phyloP scores from a whole-genome alignment of 1,140 invertebrate species.

The Proctacanthus coquilletti region DNA sequence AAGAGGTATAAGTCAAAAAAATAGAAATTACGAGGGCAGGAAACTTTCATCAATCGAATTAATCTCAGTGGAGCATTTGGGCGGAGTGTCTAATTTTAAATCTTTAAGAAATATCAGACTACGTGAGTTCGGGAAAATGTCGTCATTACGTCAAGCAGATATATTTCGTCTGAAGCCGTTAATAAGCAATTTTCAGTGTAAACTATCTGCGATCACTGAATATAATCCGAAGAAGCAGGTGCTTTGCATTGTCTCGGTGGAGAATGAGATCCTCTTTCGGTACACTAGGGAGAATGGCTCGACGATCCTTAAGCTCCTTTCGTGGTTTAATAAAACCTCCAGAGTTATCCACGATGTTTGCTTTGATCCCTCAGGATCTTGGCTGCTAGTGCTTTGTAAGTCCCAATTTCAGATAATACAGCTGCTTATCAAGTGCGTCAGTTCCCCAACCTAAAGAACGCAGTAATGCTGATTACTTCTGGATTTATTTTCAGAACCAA shows the following conservation, averaged over 20 bases:
- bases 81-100: too few relatives aligned
- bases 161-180: slow-evolving; percentile 25
- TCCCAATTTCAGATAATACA: slow-evolving; percentile 6
- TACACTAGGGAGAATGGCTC: slow-evolving; percentile 24
- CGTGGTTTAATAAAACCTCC: slow-evolving; percentile 44
- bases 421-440: background rate
- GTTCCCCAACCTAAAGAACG: background rate
- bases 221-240: slow-evolving; percentile 21
- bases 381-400: slow-evolving; percentile 46
- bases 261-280: slow-evolving; percentile 27
- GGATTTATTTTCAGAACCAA: too few relatives aligned
- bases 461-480: background rate
- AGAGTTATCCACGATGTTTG: slow-evolving; percentile 46
- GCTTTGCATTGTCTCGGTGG: slow-evolving; percentile 23
- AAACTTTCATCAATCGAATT: too few relatives aligned
- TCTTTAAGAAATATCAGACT: too few relatives aligned
- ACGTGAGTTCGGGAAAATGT: background rate
- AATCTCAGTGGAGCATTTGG: too few relatives aligned
- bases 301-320: slow-evolving; percentile 44
- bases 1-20: too few relatives aligned
- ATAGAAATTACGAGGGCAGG: too few relatives aligned
- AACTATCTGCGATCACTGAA: slow-evolving; percentile 20
- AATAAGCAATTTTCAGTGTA: slow-evolving; percentile 26
- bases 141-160: slow-evolving; percentile 6
- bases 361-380: slow-evolving; percentile 52